Percentiles rank a stretch among this genome's conserved stretches.
Conservation (phyloP, 2,888 invertebrate species). For the Amphipoea lucens region DNA sequence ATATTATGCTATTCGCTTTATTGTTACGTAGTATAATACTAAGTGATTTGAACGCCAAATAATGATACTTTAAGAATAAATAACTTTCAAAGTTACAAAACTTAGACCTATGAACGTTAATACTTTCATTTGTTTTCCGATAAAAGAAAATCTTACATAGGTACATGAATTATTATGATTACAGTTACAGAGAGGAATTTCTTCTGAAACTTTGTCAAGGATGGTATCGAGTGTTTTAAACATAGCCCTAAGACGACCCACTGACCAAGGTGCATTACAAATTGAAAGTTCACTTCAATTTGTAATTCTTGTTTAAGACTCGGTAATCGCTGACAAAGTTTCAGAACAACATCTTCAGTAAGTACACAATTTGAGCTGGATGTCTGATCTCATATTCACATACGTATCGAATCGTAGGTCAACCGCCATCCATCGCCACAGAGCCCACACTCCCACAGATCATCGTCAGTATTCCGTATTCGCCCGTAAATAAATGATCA, state of each 20-base stretch:
- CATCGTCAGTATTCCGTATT: background rate
- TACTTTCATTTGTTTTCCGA: background rate
- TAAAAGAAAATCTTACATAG: background rate
- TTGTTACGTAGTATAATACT: background rate
- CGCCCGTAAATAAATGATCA: conserved; percentile 9
- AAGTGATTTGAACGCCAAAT: background rate
- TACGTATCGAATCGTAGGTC: background rate
- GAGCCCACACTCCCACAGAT: background rate
- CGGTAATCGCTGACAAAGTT: too few species aligned
- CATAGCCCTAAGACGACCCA: too few species aligned
- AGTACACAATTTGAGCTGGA: background rate
- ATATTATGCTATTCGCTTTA: background rate
- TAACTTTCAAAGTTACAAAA: background rate
- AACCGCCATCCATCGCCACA: background rate
- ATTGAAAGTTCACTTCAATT: background rate
- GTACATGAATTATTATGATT: too few species aligned
- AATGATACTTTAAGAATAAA: background rate
- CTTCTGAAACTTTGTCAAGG: too few species aligned
- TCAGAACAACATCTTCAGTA: too few species aligned
- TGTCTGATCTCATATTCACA: background rate
- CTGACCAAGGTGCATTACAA: background rate
- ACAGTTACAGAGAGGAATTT: too few species aligned
- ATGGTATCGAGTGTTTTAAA: background rate
- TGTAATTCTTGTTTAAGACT: too few species aligned
- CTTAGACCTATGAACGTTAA: too few species aligned